A percentile compares a stretch with the other conserved stretches of the same genome.
These are phyloP conservation scores for Atrina japonica DNA, from an alignment of 2,888 invertebrate species.

Conservation along the genomic window DNA sequence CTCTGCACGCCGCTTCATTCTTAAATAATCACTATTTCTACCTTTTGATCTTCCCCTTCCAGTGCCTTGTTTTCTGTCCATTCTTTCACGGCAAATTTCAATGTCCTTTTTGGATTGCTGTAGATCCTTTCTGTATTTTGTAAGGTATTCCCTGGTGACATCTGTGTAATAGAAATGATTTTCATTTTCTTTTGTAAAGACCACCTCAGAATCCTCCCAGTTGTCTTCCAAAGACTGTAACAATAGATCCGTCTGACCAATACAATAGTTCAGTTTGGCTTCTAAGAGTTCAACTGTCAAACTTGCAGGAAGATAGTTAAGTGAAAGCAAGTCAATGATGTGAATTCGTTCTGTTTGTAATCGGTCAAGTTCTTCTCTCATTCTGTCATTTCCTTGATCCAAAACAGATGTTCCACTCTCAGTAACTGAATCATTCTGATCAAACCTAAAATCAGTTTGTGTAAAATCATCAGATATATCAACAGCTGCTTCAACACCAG, in stretches of 20 bases:
- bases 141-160: constrained; percentile 68
- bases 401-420: constrained; percentile 1
- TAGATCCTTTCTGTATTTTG: constrained; percentile 70
- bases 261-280: constrained; percentile 80
- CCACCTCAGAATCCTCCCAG: constrained; percentile 52
- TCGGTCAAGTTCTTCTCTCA: constrained; percentile 73
- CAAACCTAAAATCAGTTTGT: constrained; percentile 58
- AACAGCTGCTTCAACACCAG: constrained; percentile 57
- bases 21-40: constrained; percentile 62
- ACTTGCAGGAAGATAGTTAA: constrained; percentile 78
- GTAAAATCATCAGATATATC: constrained; percentile 66
- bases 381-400: constrained; percentile 37
- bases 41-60: constrained; percentile 63
- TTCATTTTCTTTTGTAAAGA: constrained; percentile 20
- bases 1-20: constrained; percentile 66
- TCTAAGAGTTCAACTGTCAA: constrained; percentile 80
- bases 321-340: constrained; percentile 75
- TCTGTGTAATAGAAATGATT: constrained; percentile 18
- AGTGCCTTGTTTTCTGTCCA: constrained; percentile 58
- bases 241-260: constrained; percentile 80
- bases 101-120: constrained; percentile 74
- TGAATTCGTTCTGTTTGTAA: constrained; percentile 75
- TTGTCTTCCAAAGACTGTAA: constrained; percentile 74
- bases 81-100: constrained; percentile 65
- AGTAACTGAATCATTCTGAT: constrained; percentile 3